phyloP scores from a whole-genome alignment of 2,797 vertebrate species.

The Leptatherina wallacei region DNA sequence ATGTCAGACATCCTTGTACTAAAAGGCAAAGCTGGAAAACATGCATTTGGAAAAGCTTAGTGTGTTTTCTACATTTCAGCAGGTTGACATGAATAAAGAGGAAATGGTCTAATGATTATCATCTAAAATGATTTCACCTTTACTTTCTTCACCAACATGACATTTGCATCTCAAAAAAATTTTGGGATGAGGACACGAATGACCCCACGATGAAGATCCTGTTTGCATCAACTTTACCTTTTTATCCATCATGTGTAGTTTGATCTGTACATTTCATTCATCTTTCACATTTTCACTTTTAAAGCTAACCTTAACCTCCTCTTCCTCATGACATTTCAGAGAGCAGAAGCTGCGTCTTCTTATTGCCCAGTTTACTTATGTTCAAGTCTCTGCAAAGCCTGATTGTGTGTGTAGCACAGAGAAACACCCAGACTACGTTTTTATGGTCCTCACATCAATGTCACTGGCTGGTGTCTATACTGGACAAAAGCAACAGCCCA shows the following conservation, averaged over 20 bases:
- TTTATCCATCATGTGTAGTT: not conserved
- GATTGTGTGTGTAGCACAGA: not conserved
- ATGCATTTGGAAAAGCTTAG: not conserved
- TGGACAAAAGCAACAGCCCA: no score
- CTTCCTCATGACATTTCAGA: conserved; percentile 1
- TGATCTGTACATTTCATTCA: not conserved
- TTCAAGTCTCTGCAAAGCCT: no score
- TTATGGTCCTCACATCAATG: no score
- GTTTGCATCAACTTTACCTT: not conserved
- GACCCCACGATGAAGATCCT: not conserved
- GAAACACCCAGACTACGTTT: not conserved
- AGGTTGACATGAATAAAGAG: not conserved
- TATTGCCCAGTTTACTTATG: no score
- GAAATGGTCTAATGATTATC: not conserved
- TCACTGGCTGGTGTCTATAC: no score
- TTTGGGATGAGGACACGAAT: not conserved
- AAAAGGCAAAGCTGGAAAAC: not conserved
- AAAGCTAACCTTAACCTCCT: not conserved
- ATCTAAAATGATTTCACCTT: not conserved
- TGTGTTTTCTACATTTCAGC: not conserved
- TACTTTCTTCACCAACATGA: not conserved
- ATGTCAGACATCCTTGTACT: not conserved
- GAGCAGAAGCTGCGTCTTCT: not conserved
- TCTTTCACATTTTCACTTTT: not conserved
- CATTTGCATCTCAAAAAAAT: not conserved